A percentile compares a stretch with the other conserved stretches of the same genome.
Evolutionary conservation across 2,797 vertebrate genomes (phyloP).

Genomic region (Galagoides demidoff): DNA sequence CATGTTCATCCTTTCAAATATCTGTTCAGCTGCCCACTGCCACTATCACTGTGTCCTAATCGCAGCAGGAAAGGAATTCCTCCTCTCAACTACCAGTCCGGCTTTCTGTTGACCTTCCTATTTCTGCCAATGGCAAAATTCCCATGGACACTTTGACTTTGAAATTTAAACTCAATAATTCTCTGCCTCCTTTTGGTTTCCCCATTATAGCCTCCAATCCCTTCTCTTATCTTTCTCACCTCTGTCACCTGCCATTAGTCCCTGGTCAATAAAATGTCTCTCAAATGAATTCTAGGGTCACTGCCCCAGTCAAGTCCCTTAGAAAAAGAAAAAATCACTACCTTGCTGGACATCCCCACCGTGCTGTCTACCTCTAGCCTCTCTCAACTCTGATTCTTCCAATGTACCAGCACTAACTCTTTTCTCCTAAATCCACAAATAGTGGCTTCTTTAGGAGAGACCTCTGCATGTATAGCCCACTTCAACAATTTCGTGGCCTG

Average conservation of each 20-base stretch:
- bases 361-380: background rate
- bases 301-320: background rate
- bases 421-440: background rate
- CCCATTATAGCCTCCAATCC: background rate
- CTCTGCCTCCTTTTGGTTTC: background rate
- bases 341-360: background rate
- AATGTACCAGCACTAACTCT: background rate
- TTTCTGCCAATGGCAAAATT: background rate
- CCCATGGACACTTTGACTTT: background rate
- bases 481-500: background rate
- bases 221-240: background rate
- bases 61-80: background rate
- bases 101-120: background rate
- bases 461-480: background rate
- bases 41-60: background rate
- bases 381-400: background rate
- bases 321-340: background rate
- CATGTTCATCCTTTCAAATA: background rate
- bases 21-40: background rate
- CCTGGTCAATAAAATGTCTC: background rate
- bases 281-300: background rate
- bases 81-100: background rate
- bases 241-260: background rate
- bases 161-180: background rate
- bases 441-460: background rate